These are phyloP conservation scores for Rousettus leschenaultii DNA, from an alignment of 2,113 vertebrate genomes.

Conservation along the genomic window DNA sequence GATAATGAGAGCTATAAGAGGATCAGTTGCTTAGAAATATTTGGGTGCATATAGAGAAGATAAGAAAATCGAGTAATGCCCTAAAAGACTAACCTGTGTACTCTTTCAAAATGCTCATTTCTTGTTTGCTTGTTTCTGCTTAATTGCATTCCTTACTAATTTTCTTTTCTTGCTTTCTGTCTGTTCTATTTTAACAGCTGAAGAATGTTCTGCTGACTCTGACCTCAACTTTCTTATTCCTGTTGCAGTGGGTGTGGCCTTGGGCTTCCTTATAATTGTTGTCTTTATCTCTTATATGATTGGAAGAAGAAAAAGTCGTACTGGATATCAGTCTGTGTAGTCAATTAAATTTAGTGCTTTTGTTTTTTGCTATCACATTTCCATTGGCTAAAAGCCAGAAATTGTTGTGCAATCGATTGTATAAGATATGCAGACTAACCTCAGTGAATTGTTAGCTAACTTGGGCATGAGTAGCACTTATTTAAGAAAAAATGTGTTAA, in stretches of 20 bases:
- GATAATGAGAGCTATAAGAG: neutral
- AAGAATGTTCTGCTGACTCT: slow-evolving; percentile 97
- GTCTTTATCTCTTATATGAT: slow-evolving; percentile 96
- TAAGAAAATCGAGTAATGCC: neutral
- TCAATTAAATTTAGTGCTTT: slow-evolving; percentile 27
- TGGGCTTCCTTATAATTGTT: slow-evolving; percentile 96
- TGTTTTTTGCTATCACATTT: slow-evolving; percentile 36
- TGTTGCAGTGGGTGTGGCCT: slow-evolving; percentile 92
- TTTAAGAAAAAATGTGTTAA: slow-evolving; percentile 29
- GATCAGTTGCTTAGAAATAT: slow-evolving; percentile 1
- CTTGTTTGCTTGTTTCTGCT: slow-evolving; percentile 56
- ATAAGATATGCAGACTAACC: slow-evolving; percentile 46
- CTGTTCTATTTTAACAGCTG: slow-evolving; percentile 87
- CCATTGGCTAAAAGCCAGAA: slow-evolving; percentile 47
- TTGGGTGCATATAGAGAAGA: neutral
- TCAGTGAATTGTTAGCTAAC: slow-evolving; percentile 50
- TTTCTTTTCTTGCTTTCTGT: slow-evolving; percentile 78
- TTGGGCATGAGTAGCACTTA: slow-evolving; percentile 63
- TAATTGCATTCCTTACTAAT: slow-evolving; percentile 77
- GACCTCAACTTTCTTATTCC: slow-evolving; percentile 99
- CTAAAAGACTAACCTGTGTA: slow-evolving; percentile 11
- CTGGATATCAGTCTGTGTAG: slow-evolving; percentile 96
- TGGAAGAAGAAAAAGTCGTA: slow-evolving; percentile 95
- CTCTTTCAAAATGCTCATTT: slow-evolving; percentile 24
- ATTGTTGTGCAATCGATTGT: neutral